A percentile compares a stretch with the other conserved stretches of the same genome.
Conservation (phyloP, 2,888 invertebrate species). For the Lysandra coridon region DNA sequence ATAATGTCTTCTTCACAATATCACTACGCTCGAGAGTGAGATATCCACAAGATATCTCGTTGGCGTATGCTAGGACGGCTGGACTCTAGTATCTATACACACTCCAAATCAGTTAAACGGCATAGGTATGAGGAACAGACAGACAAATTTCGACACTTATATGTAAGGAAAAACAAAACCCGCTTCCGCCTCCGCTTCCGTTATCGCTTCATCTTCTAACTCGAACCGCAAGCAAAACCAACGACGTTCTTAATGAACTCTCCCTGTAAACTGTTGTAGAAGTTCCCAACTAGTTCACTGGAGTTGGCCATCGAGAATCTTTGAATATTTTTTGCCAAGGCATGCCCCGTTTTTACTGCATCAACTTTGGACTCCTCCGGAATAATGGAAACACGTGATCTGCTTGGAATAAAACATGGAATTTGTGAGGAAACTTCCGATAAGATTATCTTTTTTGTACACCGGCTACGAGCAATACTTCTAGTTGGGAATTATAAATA, state of each 20-base stretch:
- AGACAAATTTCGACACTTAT: no score
- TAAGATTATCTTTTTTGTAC: neutral
- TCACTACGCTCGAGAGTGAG: no score
- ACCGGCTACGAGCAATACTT: no score
- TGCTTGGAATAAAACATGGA: neutral
- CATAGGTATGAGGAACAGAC: no score
- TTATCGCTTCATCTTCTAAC: conserved; percentile 36
- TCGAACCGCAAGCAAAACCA: conserved; percentile 54
- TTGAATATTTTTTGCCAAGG: conserved; percentile 52
- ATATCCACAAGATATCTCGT: no score
- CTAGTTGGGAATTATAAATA: neutral
- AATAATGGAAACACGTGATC: conserved; percentile 27
- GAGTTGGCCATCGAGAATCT: conserved; percentile 60
- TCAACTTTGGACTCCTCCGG: conserved; percentile 36
- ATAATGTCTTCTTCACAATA: no score
- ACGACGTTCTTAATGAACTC: conserved; percentile 72
- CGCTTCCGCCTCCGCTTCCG: neutral
- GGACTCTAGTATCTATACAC: no score
- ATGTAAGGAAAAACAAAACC: neutral
- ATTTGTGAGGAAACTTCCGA: neutral
- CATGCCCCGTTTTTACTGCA: conserved; percentile 42
- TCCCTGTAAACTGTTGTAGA: conserved; percentile 64
- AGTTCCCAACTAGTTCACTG: conserved; percentile 64
- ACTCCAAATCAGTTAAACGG: no score
- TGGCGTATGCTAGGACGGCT: no score